Evolutionary conservation across 2,888 invertebrate genomes (phyloP).

Genomic region (Plagiodera versicolora): DNA sequence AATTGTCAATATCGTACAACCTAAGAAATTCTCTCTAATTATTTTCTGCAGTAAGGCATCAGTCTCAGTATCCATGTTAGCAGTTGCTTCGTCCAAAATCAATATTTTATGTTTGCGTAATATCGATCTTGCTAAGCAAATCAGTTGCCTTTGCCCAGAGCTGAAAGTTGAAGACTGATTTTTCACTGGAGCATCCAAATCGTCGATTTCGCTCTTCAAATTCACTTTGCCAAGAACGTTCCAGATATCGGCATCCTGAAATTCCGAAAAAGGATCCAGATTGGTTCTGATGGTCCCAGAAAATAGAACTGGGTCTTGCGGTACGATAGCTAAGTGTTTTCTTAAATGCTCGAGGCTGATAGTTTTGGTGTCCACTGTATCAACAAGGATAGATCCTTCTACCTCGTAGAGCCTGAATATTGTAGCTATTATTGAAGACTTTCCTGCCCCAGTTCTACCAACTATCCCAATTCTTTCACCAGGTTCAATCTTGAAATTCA

Average conservation of each 20-base stretch:
- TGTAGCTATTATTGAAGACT: conserved; percentile 73
- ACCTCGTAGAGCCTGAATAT: conserved; percentile 77
- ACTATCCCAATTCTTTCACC: conserved; percentile 76
- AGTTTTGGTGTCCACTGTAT: conserved; percentile 68
- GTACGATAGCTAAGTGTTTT: conserved; percentile 77
- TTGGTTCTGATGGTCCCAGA: conserved; percentile 61
- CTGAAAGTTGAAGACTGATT: conserved; percentile 22
- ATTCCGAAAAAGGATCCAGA: conserved; percentile 36
- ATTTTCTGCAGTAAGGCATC: conserved; percentile 58
- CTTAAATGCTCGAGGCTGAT: conserved; percentile 76
- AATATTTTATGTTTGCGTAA: conserved; percentile 56
- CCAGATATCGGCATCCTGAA: conserved; percentile 37
- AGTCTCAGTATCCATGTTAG: conserved; percentile 58
- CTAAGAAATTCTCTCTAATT: conserved; percentile 56
- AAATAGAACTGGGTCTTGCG: conserved; percentile 83
- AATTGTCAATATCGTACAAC: conserved; percentile 59
- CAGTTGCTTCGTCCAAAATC: conserved; percentile 60
- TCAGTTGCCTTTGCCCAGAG: conserved; percentile 56
- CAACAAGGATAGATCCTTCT: conserved; percentile 79
- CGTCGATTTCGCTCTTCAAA: conserved; percentile 57
- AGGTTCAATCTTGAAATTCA: conserved; percentile 68
- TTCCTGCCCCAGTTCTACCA: conserved; percentile 82
- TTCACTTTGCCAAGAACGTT: conserved; percentile 45
- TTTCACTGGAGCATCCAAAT: conserved; percentile 54
- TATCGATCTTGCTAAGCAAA: conserved; percentile 59